Base-by-base conservation (phyloP, 1,140 invertebrate genomes). In the Metopolophium dirhodum region DNA sequence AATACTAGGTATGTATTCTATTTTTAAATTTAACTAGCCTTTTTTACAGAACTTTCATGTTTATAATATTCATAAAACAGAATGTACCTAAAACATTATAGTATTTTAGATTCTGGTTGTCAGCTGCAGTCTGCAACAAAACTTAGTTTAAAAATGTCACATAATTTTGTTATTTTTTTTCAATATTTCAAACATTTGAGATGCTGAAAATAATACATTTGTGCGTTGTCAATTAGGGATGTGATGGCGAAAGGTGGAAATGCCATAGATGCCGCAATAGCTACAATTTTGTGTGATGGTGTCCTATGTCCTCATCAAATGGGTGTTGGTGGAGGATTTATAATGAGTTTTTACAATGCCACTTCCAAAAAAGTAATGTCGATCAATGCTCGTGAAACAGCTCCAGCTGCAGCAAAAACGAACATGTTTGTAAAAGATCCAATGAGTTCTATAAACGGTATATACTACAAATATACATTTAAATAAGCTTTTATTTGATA, bases 221-320 rank as follows among this genome's bases (percentile, higher is more conserved):
- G 2, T 35, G 26, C 49, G 35, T 37, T 22, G 9, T 91, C 3
- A 23, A 88, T 54, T 94, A 97, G 96, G 51, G 94, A 96, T 77
- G 96, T 98, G 22, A 94, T 98, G 6, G 94, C 95, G 51, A 95
- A 95, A 93, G 96, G 96, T 93, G 98, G 98, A 8, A 97, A 96
- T 85, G 98, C 97, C 7, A 97, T 98, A 0, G 98, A 99, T 95
- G 97, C 98, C 4, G 97, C 97, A 0, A 97, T 99, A 77, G 97
- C 97, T 0, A 95, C 97, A 1, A 95, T 98, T 83, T 96, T 99
- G n/a, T 99, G 98, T 95, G 97, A 98, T 94, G 97, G 98, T 0
- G 96, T 98, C 2, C 96, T 98, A 8, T 97, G 98, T 94, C 95
- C 97, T 14, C 97, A 98, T 94, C 97, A 96, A 93, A 97, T 97